These are phyloP conservation scores for Epirrhoe alternata DNA, from an alignment of 2,888 invertebrate species.

Conservation along the genomic window DNA sequence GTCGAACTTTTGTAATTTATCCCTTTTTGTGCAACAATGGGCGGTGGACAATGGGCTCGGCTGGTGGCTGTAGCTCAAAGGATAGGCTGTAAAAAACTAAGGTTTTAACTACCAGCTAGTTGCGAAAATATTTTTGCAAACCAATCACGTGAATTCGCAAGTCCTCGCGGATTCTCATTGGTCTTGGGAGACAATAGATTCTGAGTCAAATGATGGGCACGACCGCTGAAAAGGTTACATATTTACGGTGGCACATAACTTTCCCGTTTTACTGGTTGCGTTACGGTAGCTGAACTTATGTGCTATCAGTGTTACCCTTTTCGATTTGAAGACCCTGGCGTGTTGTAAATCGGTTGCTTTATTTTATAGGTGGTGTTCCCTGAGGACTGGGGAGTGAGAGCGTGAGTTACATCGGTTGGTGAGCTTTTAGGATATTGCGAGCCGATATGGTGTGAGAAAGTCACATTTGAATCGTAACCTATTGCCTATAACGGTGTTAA, in stretches of 20 bases:
- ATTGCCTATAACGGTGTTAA: slow-evolving; percentile 39
- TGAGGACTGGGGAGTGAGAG: slow-evolving; percentile 61
- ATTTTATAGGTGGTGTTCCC: slow-evolving; percentile 82
- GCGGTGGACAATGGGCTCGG: slow-evolving; percentile 70
- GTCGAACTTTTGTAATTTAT: slow-evolving; percentile 79
- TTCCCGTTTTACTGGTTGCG: slow-evolving; percentile 55
- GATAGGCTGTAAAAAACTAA: slow-evolving; percentile 68
- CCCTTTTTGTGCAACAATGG: slow-evolving; percentile 77
- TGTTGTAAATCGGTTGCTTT: slow-evolving; percentile 83
- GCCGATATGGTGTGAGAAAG: slow-evolving; percentile 63
- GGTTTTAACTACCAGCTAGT: slow-evolving; percentile 67
- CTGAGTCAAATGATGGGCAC: slow-evolving; percentile 40
- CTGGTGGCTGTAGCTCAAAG: slow-evolving; percentile 62
- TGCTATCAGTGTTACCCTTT: slow-evolving; percentile 78
- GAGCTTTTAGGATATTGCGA: slow-evolving; percentile 78
- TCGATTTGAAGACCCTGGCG: slow-evolving; percentile 73
- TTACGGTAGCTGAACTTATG: slow-evolving; percentile 67
- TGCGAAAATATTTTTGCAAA: slow-evolving; percentile 82
- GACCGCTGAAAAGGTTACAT: slow-evolving; percentile 48
- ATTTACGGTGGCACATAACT: slow-evolving; percentile 63
- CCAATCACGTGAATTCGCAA: slow-evolving; percentile 74
- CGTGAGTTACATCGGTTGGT: slow-evolving; percentile 63
- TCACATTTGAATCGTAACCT: slow-evolving; percentile 60
- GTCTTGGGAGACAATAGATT: slow-evolving; percentile 71
- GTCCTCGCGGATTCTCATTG: slow-evolving; percentile 64